These are phyloP conservation scores for Silurus meridionalis DNA, from an alignment of 2,113 vertebrate species.

Conservation along the genomic window DNA sequence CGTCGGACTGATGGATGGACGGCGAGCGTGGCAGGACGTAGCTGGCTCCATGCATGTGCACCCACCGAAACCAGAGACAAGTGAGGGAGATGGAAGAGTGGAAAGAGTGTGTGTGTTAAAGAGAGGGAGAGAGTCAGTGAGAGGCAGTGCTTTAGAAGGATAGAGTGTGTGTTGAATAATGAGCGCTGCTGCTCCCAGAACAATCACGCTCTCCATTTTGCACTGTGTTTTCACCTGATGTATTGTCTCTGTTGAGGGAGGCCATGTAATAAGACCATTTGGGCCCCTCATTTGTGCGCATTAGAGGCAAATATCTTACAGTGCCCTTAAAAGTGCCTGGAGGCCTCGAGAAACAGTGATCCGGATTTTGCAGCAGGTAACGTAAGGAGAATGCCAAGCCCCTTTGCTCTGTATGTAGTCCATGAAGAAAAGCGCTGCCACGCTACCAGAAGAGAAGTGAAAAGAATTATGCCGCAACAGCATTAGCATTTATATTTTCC, in stretches of 20 bases:
- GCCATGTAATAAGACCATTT: conserved; percentile 77
- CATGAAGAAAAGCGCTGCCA: conserved; percentile 57
- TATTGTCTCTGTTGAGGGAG: conserved; percentile 72
- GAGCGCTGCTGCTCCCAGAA: conserved; percentile 75
- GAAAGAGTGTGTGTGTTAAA: conserved; percentile 38
- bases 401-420: conserved; percentile 26
- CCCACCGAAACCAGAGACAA: conserved; percentile 52
- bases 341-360: conserved; percentile 65
- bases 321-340: conserved; percentile 69
- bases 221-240: conserved; percentile 72
- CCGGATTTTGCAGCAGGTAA: conserved; percentile 56
- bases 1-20: conserved; percentile 50
- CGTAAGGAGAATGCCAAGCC: conserved; percentile 49
- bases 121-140: conserved; percentile 47
- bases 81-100: conserved; percentile 27
- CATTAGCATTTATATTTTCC: conserved; percentile 33
- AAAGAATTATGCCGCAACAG: background rate
- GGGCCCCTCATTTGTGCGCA: conserved; percentile 73
- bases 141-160: conserved; percentile 35
- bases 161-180: conserved; percentile 70
- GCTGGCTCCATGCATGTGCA: conserved; percentile 41
- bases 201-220: conserved; percentile 76
- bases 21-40: conserved; percentile 36
- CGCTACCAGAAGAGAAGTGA: background rate
- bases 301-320: conserved; percentile 74